Base-by-base conservation (phyloP, 2,797 vertebrate species). In the Hypotaenidia philippensis region DNA sequence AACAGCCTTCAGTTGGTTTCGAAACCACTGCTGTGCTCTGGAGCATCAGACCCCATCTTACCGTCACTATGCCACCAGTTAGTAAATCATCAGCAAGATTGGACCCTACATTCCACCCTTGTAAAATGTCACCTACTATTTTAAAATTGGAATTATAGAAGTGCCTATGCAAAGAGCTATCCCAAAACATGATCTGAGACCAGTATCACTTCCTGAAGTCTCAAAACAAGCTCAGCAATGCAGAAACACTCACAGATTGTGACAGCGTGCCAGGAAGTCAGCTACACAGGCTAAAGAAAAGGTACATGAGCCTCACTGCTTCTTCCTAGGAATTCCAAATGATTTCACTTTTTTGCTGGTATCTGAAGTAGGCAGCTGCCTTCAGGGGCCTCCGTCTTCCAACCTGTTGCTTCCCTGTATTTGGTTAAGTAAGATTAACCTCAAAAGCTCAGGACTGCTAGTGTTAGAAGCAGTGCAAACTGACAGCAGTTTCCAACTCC, bases 341-440 rank as follows among this genome's bases (percentile, higher is more conserved):
- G 6, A 59, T n/a, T 65, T 8, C 64, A 69, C 7, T 34, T 75
- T 75, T 78, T 53, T 63, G 17, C 59, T 36, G 55, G 20, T 56
- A 32, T 19, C 77, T 70, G 53, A 80, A 60, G 63, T 1, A 72
- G 57, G 47, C 1, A 38, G 22, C 7, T 10, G 6, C 55, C 25
- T 65, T 47, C 55, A 3, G 0, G 14, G 10, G 10, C 47, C 41
- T 90, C 29, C 23, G 2, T 79, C 71, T 71, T 84, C 81, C 74
- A 87, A 94, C 89, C 61, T 94, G 92, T 94, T 95, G 84, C 93
- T 90, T 63, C 11, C 16, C 53, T 57, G 11, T 40, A 6, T 50
- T 80, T 63, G 31, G 11, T 63, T 74, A 57, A 71, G 68, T 31
- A 56, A 49, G 8, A 49, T 77, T 96, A 87, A 77, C 78, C 49